phyloP scores from a whole-genome alignment of 53 echinoderm and acorn worm genomes.

The Zoroaster sp. region DNA sequence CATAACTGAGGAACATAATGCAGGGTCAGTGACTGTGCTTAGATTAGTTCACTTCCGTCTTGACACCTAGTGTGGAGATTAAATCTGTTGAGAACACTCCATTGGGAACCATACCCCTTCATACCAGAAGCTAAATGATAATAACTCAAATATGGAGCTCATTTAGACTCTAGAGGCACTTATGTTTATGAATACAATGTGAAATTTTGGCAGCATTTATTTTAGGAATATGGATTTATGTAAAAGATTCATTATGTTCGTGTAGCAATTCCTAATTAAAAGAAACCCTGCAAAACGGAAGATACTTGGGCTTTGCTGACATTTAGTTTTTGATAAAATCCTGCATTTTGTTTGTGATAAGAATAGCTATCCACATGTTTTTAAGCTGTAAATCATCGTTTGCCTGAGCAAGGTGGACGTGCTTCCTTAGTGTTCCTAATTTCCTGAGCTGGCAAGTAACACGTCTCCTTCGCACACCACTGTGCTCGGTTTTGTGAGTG shows the following conservation, averaged over 20 bases:
- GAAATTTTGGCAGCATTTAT: background rate
- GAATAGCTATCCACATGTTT: background rate
- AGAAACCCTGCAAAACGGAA: background rate
- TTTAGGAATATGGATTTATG: background rate
- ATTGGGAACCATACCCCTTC: background rate
- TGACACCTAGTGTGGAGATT: conserved; percentile 45
- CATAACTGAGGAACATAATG: background rate
- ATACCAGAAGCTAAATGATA: background rate
- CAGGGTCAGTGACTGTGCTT: conserved; percentile 15
- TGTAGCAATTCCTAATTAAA: background rate
- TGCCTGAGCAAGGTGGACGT: background rate
- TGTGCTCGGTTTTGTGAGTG: background rate
- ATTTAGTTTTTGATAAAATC: background rate
- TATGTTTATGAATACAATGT: background rate
- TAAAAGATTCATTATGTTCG: background rate
- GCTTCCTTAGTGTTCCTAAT: background rate
- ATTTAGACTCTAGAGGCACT: background rate
- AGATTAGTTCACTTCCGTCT: conserved; percentile 30
- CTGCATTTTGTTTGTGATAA: background rate
- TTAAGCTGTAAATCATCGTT: background rate
- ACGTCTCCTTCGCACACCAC: background rate
- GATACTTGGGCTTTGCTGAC: background rate
- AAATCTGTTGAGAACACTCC: background rate
- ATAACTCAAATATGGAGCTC: background rate
- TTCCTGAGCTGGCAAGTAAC: background rate